These are phyloP conservation scores for Megalurothrips usitatus DNA, from an alignment of 2,888 invertebrate species.

Conservation along the genomic window DNA sequence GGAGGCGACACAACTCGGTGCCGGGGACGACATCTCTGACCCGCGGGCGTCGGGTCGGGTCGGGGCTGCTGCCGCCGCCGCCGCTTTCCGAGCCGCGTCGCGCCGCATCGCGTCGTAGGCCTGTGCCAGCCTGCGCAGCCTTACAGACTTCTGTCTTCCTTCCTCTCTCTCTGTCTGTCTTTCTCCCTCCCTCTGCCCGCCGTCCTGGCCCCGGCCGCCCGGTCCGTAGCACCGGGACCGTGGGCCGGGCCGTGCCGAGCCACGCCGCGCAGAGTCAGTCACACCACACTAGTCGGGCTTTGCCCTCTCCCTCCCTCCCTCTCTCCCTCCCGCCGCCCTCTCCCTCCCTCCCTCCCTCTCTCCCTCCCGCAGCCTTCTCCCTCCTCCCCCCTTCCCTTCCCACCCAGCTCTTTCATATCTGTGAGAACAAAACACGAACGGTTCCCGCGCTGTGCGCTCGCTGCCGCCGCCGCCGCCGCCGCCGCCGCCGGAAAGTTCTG, in stretches of 20 bases:
- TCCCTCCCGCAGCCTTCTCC: not conserved
- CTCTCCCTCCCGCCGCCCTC: not conserved
- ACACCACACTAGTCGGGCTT: not conserved
- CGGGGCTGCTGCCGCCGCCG: not conserved
- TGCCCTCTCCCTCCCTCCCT: not conserved
- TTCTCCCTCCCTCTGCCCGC: too few relatives aligned
- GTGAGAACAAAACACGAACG: conserved; percentile 17
- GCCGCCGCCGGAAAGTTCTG: not conserved
- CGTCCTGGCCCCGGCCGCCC: too few relatives aligned
- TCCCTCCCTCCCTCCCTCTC: not conserved
- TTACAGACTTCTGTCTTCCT: too few relatives aligned
- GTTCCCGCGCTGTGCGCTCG: not conserved
- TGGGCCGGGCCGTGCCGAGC: not conserved
- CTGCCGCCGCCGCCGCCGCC: too few relatives aligned
- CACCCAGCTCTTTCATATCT: conserved; percentile 2
- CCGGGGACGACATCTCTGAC: not conserved
- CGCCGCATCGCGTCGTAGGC: not conserved
- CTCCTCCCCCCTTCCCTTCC: not conserved
- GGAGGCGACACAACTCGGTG: not conserved
- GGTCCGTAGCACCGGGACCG: too few relatives aligned
- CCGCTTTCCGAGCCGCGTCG: not conserved
- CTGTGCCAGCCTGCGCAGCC: not conserved
- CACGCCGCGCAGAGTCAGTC: not conserved
- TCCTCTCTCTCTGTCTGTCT: too few relatives aligned
- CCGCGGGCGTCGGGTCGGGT: not conserved